Evolutionary conservation across 1,140 invertebrate species (phyloP), one percentile per base, ranked within the genome.

Genomic region (Onthophagus taurus): DNA sequence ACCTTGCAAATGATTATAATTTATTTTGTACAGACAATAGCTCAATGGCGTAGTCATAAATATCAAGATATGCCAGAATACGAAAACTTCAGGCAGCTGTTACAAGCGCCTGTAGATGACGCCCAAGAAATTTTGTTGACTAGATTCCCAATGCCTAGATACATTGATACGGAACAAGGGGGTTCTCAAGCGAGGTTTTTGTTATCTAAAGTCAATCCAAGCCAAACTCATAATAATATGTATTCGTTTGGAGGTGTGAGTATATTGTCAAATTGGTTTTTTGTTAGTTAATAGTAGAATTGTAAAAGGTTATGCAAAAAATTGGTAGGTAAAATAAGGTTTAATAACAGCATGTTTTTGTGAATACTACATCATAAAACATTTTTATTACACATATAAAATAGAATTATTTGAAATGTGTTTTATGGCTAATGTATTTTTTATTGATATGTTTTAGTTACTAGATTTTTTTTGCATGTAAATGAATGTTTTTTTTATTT

Each of bases 181-280:
- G 95, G 94, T 7, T 98, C 95, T 16, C 74, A 98, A 80, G 94
- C 96, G 33, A 79, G 97, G 55, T 99, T 99, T 71, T 75, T 99
- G 42, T 67, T 99, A 13, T 97, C 91, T 3, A 99, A 99, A 80
- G 97, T 99, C 8, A 99, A 99, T 71, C 97, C 97, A 17, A 98
- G 95, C 52, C 87, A 96, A 63, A 99, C 97, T n/a, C 96, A 99
- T 67, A 99, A 99, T 72, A 99, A 97, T 62, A 91, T 92, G 85
- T 96, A 92, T 69, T 83, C 85, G 6, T 95, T 90, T 65, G 87
- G 86, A 61, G 81, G 83, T 65, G 89, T 93, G 72, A 84, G 83
- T 82, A 60, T 48, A n/a, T n/a, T n/a, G n/a, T n/a, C n/a, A n/a
- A n/a, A n/a, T n/a, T n/a, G n/a, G n/a, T n/a, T n/a, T n/a, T n/a